Conservation (phyloP, 2,113 vertebrate species). For the Oostethus manadensis region DNA sequence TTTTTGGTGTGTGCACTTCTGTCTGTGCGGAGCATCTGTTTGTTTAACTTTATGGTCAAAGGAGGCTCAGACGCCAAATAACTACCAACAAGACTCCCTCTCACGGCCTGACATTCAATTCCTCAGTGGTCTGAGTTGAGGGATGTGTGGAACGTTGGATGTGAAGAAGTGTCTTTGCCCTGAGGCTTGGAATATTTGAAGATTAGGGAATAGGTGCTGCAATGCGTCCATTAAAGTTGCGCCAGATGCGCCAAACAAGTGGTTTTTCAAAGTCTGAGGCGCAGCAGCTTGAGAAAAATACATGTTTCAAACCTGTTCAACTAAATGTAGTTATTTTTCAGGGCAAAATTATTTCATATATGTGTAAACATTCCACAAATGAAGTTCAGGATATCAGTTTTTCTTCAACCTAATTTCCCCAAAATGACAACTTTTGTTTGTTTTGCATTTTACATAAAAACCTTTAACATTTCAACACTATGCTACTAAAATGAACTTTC, state of each 20-base stretch:
- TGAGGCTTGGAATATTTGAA: background rate
- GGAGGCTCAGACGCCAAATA: constrained; percentile 26
- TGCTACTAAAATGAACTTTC: too few species aligned
- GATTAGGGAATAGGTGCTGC: background rate
- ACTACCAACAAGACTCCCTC: constrained; percentile 16
- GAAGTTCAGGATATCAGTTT: too few species aligned
- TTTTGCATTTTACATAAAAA: too few species aligned
- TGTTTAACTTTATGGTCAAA: constrained; percentile 47
- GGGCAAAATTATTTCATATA: too few species aligned
- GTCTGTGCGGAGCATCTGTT: constrained; percentile 34
- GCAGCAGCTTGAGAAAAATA: too few species aligned
- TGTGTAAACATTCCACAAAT: too few species aligned
- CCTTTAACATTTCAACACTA: too few species aligned
- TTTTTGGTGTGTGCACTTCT: constrained; percentile 31
- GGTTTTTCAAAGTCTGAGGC: background rate
- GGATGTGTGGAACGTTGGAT: constrained; percentile 17
- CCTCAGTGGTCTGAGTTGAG: constrained; percentile 9
- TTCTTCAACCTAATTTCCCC: too few species aligned
- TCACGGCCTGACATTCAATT: constrained; percentile 30
- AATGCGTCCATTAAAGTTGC: background rate
- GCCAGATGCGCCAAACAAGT: background rate
- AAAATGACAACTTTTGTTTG: too few species aligned
- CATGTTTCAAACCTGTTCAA: too few species aligned
- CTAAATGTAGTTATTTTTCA: too few species aligned
- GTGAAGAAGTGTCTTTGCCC: constrained; percentile 21